Evolutionary conservation across 2,888 invertebrate species (phyloP).

Genomic region (Dasysyrphus tricinctus): DNA sequence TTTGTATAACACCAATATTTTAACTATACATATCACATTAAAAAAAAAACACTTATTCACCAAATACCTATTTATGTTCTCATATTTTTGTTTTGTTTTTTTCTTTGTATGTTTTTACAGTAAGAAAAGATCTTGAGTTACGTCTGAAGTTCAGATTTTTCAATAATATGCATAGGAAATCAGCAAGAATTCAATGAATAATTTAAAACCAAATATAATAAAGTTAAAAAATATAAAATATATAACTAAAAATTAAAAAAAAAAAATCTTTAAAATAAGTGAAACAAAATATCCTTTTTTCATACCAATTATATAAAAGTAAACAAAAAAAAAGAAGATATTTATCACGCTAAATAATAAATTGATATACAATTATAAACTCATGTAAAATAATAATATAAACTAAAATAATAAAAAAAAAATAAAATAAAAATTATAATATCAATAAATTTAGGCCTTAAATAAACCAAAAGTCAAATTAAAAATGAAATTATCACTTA

Average conservation of each 20-base stretch:
- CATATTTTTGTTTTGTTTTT: conserved; percentile 76
- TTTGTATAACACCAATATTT: conserved; percentile 20
- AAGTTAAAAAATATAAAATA: conserved; percentile 73
- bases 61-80: conserved; percentile 39
- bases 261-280: conserved; percentile 44
- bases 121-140: conserved; percentile 98
- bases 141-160: conserved; percentile 98
- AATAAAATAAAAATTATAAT: background rate
- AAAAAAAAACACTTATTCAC: conserved; percentile 42
- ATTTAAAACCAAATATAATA: conserved; percentile 75
- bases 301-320: conserved; percentile 38
- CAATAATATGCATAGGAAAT: conserved; percentile 95
- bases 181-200: conserved; percentile 92
- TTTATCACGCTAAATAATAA: conserved; percentile 48
- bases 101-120: conserved; percentile 85
- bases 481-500: conserved; percentile 67
- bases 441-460: conserved; percentile 59
- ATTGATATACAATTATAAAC: conserved; percentile 34
- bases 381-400: conserved; percentile 58
- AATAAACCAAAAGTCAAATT: conserved; percentile 70
- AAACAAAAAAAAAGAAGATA: conserved; percentile 33
- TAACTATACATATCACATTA: conserved; percentile 36
- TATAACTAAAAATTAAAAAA: conserved; percentile 13
- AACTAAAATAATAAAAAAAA: conserved; percentile 32
- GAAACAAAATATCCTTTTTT: conserved; percentile 53